Percentiles rank a stretch among this genome's conserved stretches.
phyloP scores from a whole-genome alignment of 1,140 invertebrate species.

The Drosophila virilis region DNA sequence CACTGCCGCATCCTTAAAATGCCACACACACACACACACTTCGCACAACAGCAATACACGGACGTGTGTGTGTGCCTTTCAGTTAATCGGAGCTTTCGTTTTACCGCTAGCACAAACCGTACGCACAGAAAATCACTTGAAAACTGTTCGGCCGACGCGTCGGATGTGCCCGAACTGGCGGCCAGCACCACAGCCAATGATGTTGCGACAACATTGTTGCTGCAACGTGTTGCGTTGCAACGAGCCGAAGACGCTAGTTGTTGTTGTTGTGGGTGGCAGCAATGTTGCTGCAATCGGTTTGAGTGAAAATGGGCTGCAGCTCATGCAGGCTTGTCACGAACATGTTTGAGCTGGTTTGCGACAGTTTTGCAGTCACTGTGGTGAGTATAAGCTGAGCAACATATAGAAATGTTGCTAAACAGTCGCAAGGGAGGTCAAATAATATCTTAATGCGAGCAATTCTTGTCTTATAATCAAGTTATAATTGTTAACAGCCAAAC shows the following conservation, averaged over 20 bases:
- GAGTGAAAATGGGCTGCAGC: constrained; percentile 15
- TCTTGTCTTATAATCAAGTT: background rate
- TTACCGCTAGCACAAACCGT: constrained; percentile 58
- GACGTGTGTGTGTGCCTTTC: constrained; percentile 22
- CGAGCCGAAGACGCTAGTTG: background rate
- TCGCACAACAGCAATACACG: constrained; percentile 16
- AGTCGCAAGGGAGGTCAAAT: background rate
- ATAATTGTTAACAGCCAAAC: background rate
- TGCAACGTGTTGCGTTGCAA: constrained; percentile 7
- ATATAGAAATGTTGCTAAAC: constrained; percentile 1
- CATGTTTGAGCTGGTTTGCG: constrained; percentile 14
- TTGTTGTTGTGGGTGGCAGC: constrained; percentile 1
- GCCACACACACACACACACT: constrained; percentile 15
- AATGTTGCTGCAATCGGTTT: constrained; percentile 20
- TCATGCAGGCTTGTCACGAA: constrained; percentile 1
- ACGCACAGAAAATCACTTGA: constrained; percentile 65
- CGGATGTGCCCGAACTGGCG: constrained; percentile 21
- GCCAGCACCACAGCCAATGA: constrained; percentile 27
- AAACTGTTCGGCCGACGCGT: constrained; percentile 55
- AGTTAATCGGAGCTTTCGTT: constrained; percentile 23
- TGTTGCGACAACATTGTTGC: constrained; percentile 49
- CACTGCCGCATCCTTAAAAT: constrained; percentile 11
- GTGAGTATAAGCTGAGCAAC: constrained; percentile 18
- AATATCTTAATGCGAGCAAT: background rate
- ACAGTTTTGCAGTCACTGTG: constrained; percentile 17